A percentile compares a stretch with the other conserved stretches of the same genome.
Conservation (phyloP, 2,113 vertebrate genomes). For the Phyllopteryx taeniolatus region DNA sequence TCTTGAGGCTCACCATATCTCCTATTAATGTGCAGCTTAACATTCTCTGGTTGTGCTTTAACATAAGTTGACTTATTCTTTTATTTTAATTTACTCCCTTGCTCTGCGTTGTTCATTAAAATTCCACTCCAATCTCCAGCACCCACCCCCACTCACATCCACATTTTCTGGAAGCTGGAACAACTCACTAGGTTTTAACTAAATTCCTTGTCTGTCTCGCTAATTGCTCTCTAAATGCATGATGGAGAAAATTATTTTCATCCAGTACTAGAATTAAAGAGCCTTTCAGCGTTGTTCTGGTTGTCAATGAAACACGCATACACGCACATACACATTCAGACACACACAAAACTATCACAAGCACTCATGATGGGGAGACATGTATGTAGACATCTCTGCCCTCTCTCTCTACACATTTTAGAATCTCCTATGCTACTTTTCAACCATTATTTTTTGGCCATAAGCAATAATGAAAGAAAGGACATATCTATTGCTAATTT, state of each 20-base stretch:
- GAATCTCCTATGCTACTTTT: conserved; percentile 32
- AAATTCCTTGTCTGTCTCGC: conserved; percentile 65
- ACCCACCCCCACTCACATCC: conserved; percentile 16
- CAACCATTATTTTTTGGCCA: background rate
- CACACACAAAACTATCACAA: conserved; percentile 51
- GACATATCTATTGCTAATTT: background rate
- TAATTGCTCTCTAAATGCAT: conserved; percentile 71
- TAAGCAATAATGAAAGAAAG: background rate
- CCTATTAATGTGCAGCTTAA: background rate
- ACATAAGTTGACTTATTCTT: conserved; percentile 30
- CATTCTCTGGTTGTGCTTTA: conserved; percentile 24
- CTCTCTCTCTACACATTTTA: conserved; percentile 28
- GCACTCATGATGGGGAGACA: conserved; percentile 53
- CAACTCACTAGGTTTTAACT: conserved; percentile 59
- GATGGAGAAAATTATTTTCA: conserved; percentile 71
- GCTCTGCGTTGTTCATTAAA: conserved; percentile 36
- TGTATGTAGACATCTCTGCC: conserved; percentile 28
- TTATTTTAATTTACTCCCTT: conserved; percentile 9
- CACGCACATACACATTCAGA: conserved; percentile 32
- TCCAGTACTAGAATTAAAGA: conserved; percentile 48
- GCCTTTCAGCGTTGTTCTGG: conserved; percentile 68
- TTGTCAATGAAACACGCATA: conserved; percentile 60
- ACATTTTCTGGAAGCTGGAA: conserved; percentile 57
- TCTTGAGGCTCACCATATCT: conserved; percentile 7
- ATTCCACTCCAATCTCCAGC: conserved; percentile 41